Conservation (phyloP, 2,888 invertebrate genomes). For the Adelphocoris suturalis region DNA sequence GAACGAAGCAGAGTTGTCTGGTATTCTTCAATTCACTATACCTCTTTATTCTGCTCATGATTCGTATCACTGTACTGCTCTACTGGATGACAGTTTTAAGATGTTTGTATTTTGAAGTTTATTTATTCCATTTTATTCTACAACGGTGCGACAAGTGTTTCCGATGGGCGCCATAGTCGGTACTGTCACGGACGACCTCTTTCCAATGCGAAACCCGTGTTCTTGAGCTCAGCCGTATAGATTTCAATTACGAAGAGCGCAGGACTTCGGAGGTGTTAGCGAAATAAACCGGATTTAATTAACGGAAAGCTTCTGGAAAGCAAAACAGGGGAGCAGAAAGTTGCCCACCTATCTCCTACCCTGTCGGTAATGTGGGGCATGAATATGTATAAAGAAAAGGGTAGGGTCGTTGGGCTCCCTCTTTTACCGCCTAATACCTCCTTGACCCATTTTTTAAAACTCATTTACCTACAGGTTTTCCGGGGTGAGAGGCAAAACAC, state of each 20-base stretch:
- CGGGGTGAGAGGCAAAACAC: slow-evolving; percentile 17
- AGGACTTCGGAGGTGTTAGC: slow-evolving; percentile 55
- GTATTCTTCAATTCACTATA: too few species aligned
- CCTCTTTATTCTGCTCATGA: too few species aligned
- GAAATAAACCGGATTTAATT: slow-evolving; percentile 65
- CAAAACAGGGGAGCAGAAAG: slow-evolving; percentile 46
- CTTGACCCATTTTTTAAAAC: slow-evolving; percentile 66
- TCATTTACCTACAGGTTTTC: slow-evolving; percentile 49
- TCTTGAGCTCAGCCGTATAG: slow-evolving; percentile 33
- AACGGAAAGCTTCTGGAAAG: slow-evolving; percentile 50
- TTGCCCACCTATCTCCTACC: slow-evolving; percentile 59
- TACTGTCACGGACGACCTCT: not conserved
- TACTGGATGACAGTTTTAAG: too few species aligned
- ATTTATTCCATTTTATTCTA: not conserved
- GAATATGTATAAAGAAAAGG: slow-evolving; percentile 52
- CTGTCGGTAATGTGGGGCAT: slow-evolving; percentile 58
- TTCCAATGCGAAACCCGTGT: slow-evolving; percentile 34
- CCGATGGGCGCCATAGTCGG: not conserved
- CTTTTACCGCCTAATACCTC: slow-evolving; percentile 48
- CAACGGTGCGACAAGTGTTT: not conserved
- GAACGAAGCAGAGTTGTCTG: too few species aligned
- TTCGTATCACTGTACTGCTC: too few species aligned
- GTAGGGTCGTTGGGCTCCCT: not conserved
- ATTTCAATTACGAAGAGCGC: slow-evolving; percentile 51
- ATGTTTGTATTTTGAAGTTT: too few species aligned